Conservation (phyloP, 2,797 vertebrate genomes). For the Pogonophryne albipinna region DNA sequence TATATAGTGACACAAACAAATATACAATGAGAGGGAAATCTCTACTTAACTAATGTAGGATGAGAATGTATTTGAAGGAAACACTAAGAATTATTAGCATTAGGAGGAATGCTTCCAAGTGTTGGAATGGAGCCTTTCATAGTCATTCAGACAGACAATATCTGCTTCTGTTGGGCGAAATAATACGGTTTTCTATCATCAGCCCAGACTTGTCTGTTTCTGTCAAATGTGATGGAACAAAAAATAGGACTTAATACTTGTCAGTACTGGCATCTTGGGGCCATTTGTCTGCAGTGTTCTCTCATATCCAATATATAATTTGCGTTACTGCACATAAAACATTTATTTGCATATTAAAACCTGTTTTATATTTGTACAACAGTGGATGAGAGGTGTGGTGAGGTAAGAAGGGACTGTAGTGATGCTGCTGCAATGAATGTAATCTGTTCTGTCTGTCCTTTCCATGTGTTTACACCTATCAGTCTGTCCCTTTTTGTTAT, state of each 20-base stretch:
- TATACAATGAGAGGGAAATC: conserved; percentile 14
- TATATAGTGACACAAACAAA: conserved; percentile 43
- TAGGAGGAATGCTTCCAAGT: background rate
- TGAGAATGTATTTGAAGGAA: conserved; percentile 16
- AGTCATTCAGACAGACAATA: background rate
- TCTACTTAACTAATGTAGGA: conserved; percentile 34
- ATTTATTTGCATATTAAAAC: background rate
- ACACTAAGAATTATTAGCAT: conserved; percentile 5
- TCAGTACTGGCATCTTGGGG: background rate
- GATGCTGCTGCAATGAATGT: conserved; percentile 49
- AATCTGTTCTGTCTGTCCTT: conserved; percentile 30
- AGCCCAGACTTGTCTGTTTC: background rate
- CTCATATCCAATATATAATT: background rate
- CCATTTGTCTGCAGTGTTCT: background rate
- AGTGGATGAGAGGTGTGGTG: background rate
- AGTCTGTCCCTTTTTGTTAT: conserved; percentile 37
- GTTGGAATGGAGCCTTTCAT: conserved; percentile 16
- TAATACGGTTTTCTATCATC: background rate
- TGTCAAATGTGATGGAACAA: background rate
- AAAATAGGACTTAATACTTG: too few species aligned
- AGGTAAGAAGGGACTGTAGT: background rate
- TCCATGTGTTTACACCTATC: conserved; percentile 31
- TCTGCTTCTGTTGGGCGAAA: background rate
- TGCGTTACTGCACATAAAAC: conserved; percentile 14
- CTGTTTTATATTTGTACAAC: background rate